Conservation (phyloP, 1,140 invertebrate species). For the Dreissena polymorpha region DNA sequence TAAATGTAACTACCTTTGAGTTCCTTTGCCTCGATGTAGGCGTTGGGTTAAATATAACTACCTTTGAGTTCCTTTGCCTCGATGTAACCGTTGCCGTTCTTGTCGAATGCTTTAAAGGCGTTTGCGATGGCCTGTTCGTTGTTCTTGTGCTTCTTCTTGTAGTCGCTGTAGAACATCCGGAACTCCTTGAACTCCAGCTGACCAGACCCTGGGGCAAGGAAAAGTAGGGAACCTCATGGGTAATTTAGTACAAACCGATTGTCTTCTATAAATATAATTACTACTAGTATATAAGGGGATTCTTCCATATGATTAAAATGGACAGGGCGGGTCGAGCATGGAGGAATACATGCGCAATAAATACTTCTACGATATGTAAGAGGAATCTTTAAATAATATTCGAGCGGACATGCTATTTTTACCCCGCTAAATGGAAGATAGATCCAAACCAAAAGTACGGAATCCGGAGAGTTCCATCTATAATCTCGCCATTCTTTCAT, state of each 20-base stretch:
- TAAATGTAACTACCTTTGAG: too few species aligned
- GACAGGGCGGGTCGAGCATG: neutral
- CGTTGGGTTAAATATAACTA: neutral
- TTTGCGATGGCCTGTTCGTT: slow-evolving; percentile 2
- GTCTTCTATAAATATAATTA: neutral
- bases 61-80: slow-evolving; percentile 23
- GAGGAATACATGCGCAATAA: neutral
- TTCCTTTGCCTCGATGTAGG: too few species aligned
- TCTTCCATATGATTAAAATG: neutral
- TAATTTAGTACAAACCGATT: neutral
- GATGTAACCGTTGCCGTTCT: slow-evolving; percentile 6
- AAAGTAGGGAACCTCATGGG: neutral
- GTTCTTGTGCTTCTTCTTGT: slow-evolving; percentile 14
- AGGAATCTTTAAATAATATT: neutral
- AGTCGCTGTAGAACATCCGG: neutral
- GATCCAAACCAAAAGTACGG: too few species aligned
- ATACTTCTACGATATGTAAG: neutral
- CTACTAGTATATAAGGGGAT: neutral
- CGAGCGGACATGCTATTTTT: neutral
- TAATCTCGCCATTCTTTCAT: too few species aligned
- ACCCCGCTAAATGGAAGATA: neutral
- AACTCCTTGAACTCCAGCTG: slow-evolving; percentile 15
- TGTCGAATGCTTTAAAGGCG: slow-evolving; percentile 32
- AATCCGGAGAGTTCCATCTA: too few species aligned
- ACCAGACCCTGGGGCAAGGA: neutral